Base-by-base conservation (phyloP, 2,113 vertebrate species). In the Hiodon alosoides region DNA sequence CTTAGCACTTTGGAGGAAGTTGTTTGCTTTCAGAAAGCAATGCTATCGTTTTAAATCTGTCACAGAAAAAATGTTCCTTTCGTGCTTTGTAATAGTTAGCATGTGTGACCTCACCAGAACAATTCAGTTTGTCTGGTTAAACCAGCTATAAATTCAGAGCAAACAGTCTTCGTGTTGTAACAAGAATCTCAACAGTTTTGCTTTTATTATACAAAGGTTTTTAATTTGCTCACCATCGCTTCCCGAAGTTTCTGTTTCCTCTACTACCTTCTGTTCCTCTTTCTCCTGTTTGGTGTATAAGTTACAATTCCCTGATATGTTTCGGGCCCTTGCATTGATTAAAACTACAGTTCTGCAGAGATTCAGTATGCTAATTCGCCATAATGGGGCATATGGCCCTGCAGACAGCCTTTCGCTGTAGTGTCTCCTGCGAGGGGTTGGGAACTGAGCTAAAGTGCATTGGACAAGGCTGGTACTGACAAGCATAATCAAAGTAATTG, bases 11-110 rank as follows among this genome's bases (percentile, higher is more conserved):
- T 31, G 31, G 31, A 31, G 61, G 16, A 64, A 14, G 50, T 4
- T 46, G 46, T 60, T 74, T 79, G 75, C 67, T 77, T 77, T 65
- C 67, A 59, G 17, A 73, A 73, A 51, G 66, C 73, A 69, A 47
- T 17, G 67, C 71, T 48, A 72, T 73, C 60, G 46, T 16, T 64
- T 5, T 52, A 60, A 72, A 73, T 72, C 77, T 73, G 75, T 74
- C 53, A 7, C 52, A 54, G 67, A 72, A 72, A 58, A 14, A 53
- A 69, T 69, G 59, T 48, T 50, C 57, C 11, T 50, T 72, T 10
- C n/a, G 7, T 69, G 3, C 5, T 57, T 5, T 72, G 55, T 46
- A 10, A 9, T 4, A 57, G 5, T 5, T 13, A 8, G 16, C 10
- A 8, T 55, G 2, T 9, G n/a, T 69, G n/a, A 69, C n/a, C 31